Evolutionary conservation across 2,888 invertebrate genomes (phyloP).

Genomic region (Drosophila fulvimacula): DNA sequence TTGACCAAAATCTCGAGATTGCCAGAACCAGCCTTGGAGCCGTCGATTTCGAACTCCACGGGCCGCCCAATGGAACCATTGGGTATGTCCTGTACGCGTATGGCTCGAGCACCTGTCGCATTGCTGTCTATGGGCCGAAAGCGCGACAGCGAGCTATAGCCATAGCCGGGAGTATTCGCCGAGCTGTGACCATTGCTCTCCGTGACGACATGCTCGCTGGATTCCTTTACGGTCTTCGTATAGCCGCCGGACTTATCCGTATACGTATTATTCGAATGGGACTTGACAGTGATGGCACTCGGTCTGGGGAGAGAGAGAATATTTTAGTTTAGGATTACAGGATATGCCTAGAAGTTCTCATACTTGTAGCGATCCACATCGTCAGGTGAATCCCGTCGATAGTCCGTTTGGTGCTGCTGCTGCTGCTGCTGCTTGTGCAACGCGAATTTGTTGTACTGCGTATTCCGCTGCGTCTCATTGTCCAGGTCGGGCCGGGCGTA

Average conservation of each 20-base stretch:
- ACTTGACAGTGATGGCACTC: conserved; percentile 84
- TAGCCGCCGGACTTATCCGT: conserved; percentile 83
- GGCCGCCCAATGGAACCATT: conserved; percentile 95
- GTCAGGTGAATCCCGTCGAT: conserved; percentile 82
- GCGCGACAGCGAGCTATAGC: conserved; percentile 81
- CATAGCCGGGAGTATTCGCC: conserved; percentile 57
- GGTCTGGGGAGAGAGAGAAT: conserved; percentile 63
- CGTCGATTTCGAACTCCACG: conserved; percentile 98
- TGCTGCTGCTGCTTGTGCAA: conserved; percentile 81
- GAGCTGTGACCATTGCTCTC: conserved; percentile 75
- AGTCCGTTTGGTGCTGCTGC: conserved; percentile 74
- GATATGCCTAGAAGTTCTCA: not conserved
- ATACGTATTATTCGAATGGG: conserved; percentile 83
- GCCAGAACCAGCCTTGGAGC: conserved; percentile 97
- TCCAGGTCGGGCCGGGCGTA: conserved; percentile 86
- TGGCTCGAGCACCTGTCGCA: conserved; percentile 91
- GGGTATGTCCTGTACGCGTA: conserved; percentile 93
- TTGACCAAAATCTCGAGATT: conserved; percentile 98
- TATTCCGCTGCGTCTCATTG: conserved; percentile 88
- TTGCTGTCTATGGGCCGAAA: conserved; percentile 86
- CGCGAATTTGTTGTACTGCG: conserved; percentile 87
- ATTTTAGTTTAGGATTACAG: not conserved
- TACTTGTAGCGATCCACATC: conserved; percentile 82
- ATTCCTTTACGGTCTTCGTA: conserved; percentile 84
- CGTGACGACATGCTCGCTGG: conserved; percentile 84